Evolutionary conservation across 2,113 vertebrate species (phyloP), one percentile per base, ranked within the genome.

Genomic region (Tetrao urogallus): DNA sequence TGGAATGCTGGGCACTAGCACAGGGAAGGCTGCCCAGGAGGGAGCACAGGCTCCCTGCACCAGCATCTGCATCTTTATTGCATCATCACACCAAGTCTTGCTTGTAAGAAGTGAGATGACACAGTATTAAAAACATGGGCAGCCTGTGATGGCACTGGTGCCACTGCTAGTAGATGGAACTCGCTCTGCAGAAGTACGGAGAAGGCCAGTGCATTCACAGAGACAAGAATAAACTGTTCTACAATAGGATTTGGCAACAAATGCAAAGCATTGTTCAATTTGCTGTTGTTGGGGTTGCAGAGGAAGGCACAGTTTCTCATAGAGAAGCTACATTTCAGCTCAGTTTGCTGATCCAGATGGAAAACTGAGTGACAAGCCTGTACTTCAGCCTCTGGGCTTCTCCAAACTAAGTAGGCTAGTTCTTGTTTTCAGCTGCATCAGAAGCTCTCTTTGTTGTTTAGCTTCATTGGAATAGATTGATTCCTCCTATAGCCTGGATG

Each of bases 171-270:
- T 69, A 60, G 54, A 76, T 28, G 24, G 80, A 87, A 54, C 71
- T 82, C 82, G 66, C n/a, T 11, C 47, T 88, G 79, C 43, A 47
- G 72, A 91, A 93, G 52, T 12, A 57, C 3, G 4, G 77, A 92
- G 88, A 76, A 92, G 43, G 63, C 58, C 77, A 80, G 30, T 82
- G 75, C 42, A 42, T 90, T 93, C 75, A 84, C 63, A 85, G 50
- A 94, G 71, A 92, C 92, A 87, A 91, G 63, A 93, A 89, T 80
- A 96, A 93, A 89, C 54, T 28, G 34, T 0, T 0, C 36, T 76
- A 80, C 75, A 92, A 73, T 63, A 82, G 71, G 78, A 82, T 80
- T 60, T 92, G 89, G 82, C 91, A 91, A 72, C 42, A 82, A 88
- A 85, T 18, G 50, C 2, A 2, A 85, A 73, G 60, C 43, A 87